These are phyloP conservation scores for Yponomeuta sedellus DNA, from an alignment of 2,888 invertebrate species.

Conservation along the genomic window DNA sequence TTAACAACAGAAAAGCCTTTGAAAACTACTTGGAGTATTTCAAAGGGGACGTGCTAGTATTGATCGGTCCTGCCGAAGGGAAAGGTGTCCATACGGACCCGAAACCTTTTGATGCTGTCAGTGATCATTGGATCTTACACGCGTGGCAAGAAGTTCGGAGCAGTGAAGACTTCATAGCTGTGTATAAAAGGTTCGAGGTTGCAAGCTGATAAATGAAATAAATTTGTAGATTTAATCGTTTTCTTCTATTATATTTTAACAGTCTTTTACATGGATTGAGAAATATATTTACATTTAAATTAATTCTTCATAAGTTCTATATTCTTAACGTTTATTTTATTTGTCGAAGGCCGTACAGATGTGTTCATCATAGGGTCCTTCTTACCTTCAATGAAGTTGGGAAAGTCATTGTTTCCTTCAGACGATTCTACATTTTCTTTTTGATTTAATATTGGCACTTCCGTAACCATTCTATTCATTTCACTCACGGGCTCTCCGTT, in stretches of 20 bases:
- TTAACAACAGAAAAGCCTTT: conserved; percentile 84
- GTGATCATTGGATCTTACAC: conserved; percentile 76
- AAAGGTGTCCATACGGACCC: conserved; percentile 83
- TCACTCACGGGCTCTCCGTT: conserved; percentile 43
- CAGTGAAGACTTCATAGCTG: conserved; percentile 80
- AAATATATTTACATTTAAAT: conserved; percentile 19
- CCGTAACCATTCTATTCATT: conserved; percentile 52
- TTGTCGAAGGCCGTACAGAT: conserved; percentile 52
- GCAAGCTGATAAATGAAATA: conserved; percentile 12
- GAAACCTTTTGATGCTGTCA: conserved; percentile 77
- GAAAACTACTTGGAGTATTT: conserved; percentile 79
- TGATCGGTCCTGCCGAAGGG: conserved; percentile 83
- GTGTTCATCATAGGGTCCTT: conserved; percentile 72
- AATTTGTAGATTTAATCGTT: neutral
- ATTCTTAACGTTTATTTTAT: conserved; percentile 70
- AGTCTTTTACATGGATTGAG: conserved; percentile 23
- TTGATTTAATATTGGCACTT: conserved; percentile 52
- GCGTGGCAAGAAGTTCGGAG: conserved; percentile 75
- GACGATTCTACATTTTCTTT: conserved; percentile 45
- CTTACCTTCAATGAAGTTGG: conserved; percentile 56
- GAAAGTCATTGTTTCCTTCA: conserved; percentile 37
- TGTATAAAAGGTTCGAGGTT: conserved; percentile 57
- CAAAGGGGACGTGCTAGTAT: conserved; percentile 80
- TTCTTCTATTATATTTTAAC: conserved; percentile 20
- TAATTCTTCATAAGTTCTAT: conserved; percentile 68